These are phyloP conservation scores for Danio choprae DNA, from an alignment of 2,797 vertebrate genomes.

Conservation along the genomic window DNA sequence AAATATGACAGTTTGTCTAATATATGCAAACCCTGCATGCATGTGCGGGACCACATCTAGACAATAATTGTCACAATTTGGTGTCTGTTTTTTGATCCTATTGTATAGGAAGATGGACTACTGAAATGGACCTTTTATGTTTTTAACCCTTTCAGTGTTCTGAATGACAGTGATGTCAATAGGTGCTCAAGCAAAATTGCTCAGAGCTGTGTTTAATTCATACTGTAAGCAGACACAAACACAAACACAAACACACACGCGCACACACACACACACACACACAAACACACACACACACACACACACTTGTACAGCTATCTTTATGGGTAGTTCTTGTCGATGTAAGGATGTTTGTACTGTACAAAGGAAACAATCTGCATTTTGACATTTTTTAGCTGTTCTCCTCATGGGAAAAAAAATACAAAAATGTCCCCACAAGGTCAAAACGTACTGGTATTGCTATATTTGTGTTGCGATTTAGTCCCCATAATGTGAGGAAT, in stretches of 20 bases:
- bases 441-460: too few relatives aligned
- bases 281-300: too few relatives aligned
- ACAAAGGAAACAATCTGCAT: too few relatives aligned
- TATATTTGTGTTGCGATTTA: too few relatives aligned
- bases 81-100: background rate
- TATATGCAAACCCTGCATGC: conserved; percentile 13
- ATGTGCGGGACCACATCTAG: background rate
- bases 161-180: background rate
- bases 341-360: too few relatives aligned
- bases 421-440: too few relatives aligned
- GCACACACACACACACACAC: too few relatives aligned
- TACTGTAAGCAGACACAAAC: background rate
- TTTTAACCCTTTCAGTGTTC: background rate
- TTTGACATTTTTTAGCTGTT: too few relatives aligned
- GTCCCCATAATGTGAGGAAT: too few relatives aligned
- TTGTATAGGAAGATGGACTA: background rate
- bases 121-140: background rate
- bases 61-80: background rate
- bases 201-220: background rate
- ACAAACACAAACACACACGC: background rate
- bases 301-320: too few relatives aligned
- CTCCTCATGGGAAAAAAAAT: too few relatives aligned
- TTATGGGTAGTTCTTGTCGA: too few relatives aligned
- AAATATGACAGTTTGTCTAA: conserved; percentile 72
- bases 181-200: background rate